Base-by-base conservation (phyloP, 2,888 invertebrate genomes). In the Xestia ashworthii region DNA sequence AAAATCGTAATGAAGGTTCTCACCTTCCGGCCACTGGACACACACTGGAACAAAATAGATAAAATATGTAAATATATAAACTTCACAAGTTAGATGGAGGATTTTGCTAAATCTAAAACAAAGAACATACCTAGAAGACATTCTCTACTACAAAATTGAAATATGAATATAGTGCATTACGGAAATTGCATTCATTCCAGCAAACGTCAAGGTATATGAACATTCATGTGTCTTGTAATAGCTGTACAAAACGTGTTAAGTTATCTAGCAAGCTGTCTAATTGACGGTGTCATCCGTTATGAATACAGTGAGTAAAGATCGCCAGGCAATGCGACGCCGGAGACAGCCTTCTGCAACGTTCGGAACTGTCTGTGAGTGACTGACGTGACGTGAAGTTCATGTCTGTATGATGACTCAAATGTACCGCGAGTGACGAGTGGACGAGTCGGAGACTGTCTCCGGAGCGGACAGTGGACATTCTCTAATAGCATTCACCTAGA, bases 1-100 rank as follows among this genome's bases (percentile, higher is more conserved):
- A 82, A 87, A 87, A 86, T 85, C 71, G 81, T 82, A 85, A 86
- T 86, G 83, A 86, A 77, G 82, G 85, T 85, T 87, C 98, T 98
- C 97, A 98, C 98, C 98, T 97, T 98, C 98, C 90, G 98, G 98
- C 98, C 98, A 99, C 96, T 98, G 98, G 95, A 98, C 98, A 97
- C 98, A 98, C 96, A 99, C 98, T 98, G 98, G 94, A 97, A 98
- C 98, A 98, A 97, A 93, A 94, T 94, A 93, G 92, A 86, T 74
- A 86, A 80, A 70, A 83, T 78, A 78, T 72, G 81, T 74, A 71
- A 65, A 44, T 74, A 78, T 80, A 73, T 73, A 68, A 76, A 66
- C 77, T 71, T 65, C 41, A 76, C 48, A 22, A 38, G n/a, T 60
- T 71, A 65, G 25, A 53, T 38, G 11, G n/a, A 76, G 69, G 67